Evolutionary conservation across 2,113 vertebrate genomes (phyloP), one percentile per base, ranked within the genome.

Genomic region (Alces alces): DNA sequence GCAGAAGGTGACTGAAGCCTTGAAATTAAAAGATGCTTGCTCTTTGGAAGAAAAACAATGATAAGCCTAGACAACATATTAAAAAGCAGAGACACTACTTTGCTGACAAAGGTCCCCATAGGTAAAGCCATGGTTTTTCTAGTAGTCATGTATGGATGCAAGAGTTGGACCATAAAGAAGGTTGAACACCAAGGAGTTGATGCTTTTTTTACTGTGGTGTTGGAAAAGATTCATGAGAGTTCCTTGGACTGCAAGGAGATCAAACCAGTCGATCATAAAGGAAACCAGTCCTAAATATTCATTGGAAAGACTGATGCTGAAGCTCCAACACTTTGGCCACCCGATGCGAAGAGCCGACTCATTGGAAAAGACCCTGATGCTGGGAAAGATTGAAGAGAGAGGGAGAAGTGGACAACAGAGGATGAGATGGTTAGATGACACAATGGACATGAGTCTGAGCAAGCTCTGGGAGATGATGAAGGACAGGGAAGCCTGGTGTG

Each of bases 311-410:
- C 64, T 70, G 9, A 36, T 70, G 64, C 19, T 36, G 19, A 36
- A 70, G n/a, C 9, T 70, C 64, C 9, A 70, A 11, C 21, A 70
- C 47, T 36, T 70, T 70, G n/a, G 4, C n/a, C 64, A 70, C 64
- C 19, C 0, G 10, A 70, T 70, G 64, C 0, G 0, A 21, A 23
- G 64, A 36, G n/a, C 17, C 1, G 0, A 70, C n/a, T 70, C 66
- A 39, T 39, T 12, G n/a, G 66, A 70, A 39, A 12, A 70, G 66
- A 70, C n/a, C 19, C 4, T 70, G 66, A 36, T 70, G n/a, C 19
- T 70, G 9, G 5, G 19, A 70, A 23, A 39, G n/a, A 70, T 6
- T 70, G n/a, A 39, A 6, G 1, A n/a, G 8, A 70, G 17, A 21
- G 21, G 2, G 66, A 36, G n/a, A 70, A 36, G 66, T 6, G 66